These are phyloP conservation scores for Notodonta ziczac DNA, from an alignment of 2,888 invertebrate species.

Conservation along the genomic window DNA sequence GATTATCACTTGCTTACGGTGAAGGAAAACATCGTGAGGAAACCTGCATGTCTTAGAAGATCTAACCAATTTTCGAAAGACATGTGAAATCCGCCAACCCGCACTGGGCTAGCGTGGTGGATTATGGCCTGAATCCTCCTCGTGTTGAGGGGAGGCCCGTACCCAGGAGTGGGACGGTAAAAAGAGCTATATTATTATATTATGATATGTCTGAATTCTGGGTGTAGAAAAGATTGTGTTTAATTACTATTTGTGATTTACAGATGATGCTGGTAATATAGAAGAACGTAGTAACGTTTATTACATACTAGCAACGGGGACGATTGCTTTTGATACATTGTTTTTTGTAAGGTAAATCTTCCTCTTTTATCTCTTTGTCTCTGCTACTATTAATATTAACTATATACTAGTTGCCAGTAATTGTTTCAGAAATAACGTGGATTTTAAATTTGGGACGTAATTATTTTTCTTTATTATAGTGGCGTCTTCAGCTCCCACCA, in stretches of 20 bases:
- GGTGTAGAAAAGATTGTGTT: background rate
- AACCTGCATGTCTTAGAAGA: too few species aligned
- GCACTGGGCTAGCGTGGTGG: too few species aligned
- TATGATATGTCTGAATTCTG: background rate
- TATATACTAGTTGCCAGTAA: background rate
- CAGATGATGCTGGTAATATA: conserved; percentile 77
- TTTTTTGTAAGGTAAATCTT: conserved; percentile 85
- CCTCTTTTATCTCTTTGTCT: background rate
- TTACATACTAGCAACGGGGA: conserved; percentile 81
- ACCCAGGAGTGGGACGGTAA: too few species aligned
- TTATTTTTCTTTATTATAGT: conserved; percentile 58
- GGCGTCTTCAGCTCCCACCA: conserved; percentile 86
- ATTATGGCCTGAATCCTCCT: too few species aligned
- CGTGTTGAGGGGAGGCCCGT: too few species aligned
- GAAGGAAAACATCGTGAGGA: too few species aligned
- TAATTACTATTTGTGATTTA: conserved; percentile 32
- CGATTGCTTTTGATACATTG: conserved; percentile 85
- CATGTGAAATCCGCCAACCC: too few species aligned
- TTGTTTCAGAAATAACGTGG: too few species aligned
- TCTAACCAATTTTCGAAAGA: too few species aligned
- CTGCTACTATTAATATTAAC: background rate
- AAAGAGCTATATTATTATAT: too few species aligned
- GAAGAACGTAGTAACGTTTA: conserved; percentile 72
- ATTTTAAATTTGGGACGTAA: too few species aligned
- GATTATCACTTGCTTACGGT: too few species aligned